These are phyloP conservation scores for Toxostoma redivivum DNA, from an alignment of 2,113 vertebrate species.

Conservation along the genomic window DNA sequence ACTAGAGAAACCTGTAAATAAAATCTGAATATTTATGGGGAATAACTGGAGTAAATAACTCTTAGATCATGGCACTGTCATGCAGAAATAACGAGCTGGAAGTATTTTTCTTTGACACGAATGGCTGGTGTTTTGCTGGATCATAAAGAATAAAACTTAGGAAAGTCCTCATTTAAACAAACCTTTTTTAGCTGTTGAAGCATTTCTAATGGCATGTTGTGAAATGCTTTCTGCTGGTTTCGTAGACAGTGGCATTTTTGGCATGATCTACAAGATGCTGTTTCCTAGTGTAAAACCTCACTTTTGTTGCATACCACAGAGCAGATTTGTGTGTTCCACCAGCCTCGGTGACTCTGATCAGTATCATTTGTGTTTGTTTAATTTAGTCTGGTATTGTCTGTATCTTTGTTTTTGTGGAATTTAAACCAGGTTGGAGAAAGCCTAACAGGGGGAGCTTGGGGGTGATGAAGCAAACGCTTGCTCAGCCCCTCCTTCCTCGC, in stretches of 20 bases:
- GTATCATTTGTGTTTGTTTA: not conserved
- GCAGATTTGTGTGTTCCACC: not conserved
- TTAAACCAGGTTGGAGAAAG: not conserved
- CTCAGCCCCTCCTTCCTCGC: not conserved
- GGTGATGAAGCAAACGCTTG: not conserved
- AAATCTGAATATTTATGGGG: not conserved
- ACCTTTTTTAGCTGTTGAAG: not conserved
- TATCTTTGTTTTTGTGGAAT: not conserved
- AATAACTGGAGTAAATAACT: constrained; percentile 37
- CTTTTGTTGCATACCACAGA: not conserved
- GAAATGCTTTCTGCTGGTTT: not conserved
- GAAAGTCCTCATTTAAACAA: not conserved
- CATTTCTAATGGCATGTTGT: not conserved
- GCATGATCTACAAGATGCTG: not conserved
- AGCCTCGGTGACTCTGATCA: not conserved
- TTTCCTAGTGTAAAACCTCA: not conserved
- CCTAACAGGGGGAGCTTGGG: not conserved
- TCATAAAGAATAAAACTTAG: not conserved
- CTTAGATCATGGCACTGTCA: not conserved
- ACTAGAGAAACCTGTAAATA: constrained; percentile 31
- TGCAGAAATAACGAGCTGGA: not conserved
- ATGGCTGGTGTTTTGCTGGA: constrained; percentile 1
- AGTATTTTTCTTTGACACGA: not conserved
- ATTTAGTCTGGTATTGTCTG: not conserved
- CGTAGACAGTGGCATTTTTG: not conserved